Evolutionary conservation across 2,888 invertebrate species (phyloP), one percentile per base, ranked within the genome.

Genomic region (Patella caerulea): DNA sequence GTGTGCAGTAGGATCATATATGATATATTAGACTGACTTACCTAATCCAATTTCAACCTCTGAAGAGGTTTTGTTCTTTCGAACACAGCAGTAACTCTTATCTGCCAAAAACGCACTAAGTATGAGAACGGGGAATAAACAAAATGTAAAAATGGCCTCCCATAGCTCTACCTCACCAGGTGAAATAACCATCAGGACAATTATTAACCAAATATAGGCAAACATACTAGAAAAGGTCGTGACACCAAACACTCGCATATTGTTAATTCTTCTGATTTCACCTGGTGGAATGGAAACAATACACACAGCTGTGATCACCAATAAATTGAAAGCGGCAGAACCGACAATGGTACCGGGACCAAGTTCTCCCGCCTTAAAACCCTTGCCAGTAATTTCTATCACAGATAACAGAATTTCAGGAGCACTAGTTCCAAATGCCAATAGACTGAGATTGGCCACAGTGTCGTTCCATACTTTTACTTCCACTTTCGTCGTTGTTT

Each of bases 331-430:
- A 14, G 93, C 93, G 0, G 94, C 93, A 3, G 93, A 94, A 0
- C 93, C 93, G 5, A 94, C 93, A 71, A 94, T 94, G 2, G 93
- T 93, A 29, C 93, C 93, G 0, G 94, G 94, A 15, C 94, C 94
- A 2, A 94, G 87, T 3, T 92, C 92, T 4, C 93, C 93, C 3
- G 93, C 88, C 78, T 90, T 82, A 82, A 87, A 90, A 34, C 85
- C 84, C 77, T 91, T 91, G 15, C 91, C 92, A 70, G 91, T 84
- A 74, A 93, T 92, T 87, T 93, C 93, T 82, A 93, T 93, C 74
- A 92, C 90, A 19, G 93, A 92, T 24, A 93, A 89, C 2, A 93
- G 87, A 79, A 93, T 94, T 87, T 94, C 93, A 2, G 93, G 93
- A 2, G 93, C 93, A 75, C 93, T 93, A 55, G 93, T 93, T 11